phyloP scores from a whole-genome alignment of 2,797 vertebrate genomes.

The Pteropus rufus region DNA sequence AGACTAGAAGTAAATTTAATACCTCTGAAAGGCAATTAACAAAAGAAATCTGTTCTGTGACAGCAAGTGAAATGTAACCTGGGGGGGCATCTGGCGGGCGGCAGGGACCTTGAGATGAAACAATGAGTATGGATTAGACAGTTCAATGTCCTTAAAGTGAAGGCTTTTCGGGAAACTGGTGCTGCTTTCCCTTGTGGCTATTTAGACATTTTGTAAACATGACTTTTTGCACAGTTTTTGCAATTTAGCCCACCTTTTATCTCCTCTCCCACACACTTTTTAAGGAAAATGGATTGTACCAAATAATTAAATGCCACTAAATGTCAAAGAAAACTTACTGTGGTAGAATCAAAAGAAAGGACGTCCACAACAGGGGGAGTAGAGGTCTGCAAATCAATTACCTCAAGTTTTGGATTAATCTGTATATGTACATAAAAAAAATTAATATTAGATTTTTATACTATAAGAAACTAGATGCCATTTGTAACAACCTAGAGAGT shows the following conservation, averaged over 20 bases:
- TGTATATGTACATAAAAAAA: constrained; percentile 74
- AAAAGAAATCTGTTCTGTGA: neutral
- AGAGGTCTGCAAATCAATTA: constrained; percentile 86
- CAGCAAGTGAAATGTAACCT: neutral
- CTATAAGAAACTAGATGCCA: neutral
- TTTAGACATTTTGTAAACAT: neutral
- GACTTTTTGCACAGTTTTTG: neutral
- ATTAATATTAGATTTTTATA: constrained; percentile 26
- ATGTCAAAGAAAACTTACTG: constrained; percentile 77
- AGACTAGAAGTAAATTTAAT: neutral
- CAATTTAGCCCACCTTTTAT: neutral
- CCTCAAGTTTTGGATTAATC: constrained; percentile 86
- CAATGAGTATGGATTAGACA: neutral
- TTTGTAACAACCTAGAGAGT: neutral
- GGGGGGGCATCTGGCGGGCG: neutral
- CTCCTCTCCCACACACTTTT: neutral
- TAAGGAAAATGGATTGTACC: neutral
- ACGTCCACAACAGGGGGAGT: constrained; percentile 87
- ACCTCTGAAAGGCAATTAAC: neutral
- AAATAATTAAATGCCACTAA: neutral
- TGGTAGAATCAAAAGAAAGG: constrained; percentile 69
- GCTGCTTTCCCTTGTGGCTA: constrained; percentile 46
- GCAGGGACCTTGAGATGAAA: neutral
- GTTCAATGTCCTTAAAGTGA: neutral
- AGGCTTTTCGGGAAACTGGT: neutral